Base-by-base conservation (phyloP, 1,140 invertebrate genomes). In the Lasioglossum albipes region DNA sequence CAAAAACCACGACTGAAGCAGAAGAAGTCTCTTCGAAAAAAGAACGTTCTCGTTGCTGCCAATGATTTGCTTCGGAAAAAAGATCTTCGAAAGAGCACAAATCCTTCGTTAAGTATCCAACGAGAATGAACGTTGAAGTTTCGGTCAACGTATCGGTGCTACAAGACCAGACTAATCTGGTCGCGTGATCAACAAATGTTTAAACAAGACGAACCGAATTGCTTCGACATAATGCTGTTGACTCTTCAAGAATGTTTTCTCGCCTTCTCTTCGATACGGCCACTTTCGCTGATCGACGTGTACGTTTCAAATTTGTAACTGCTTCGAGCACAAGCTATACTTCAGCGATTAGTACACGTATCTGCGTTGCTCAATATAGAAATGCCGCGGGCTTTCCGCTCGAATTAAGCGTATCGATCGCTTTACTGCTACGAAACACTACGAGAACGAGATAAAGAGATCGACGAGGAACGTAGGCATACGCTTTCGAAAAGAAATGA, bases 221-320 rank as follows among this genome's bases (percentile, higher is more conserved):
- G 27, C 27, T 78, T 62, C 49, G 27, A 16, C 52, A 16, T 54
- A 18, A 49, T 10, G 41, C 22, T 4, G n/a, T n/a, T n/a, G 42
- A 10, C 31, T n/a, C 22, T 41, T 59, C 12, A 36, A 42, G 36
- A 64, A 42, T 59, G 57, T 59, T n/a, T n/a, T 59, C 57, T 59
- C 31, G 45, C 42, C 13, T 27, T 42, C 22, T 41, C 13, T 36
- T 16, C 54, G 41, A 57, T 36, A 20, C 4, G 20, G 36, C 4
- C 2, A 16, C 6, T n/a, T 31, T 49, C 45, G 36, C 52, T 67
- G 7, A 62, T 82, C 79, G 84, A 82, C 84, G 84, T 85, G 84
- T 85, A 85, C 83, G 84, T 85, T 85, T 81, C 84, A n/a, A 59
- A 52, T 42, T 36, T 73, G 65, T 68, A 66, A 61, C 36, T 68